Base-by-base conservation (phyloP, 2,113 vertebrate species). In the Cephalopterus ornatus region DNA sequence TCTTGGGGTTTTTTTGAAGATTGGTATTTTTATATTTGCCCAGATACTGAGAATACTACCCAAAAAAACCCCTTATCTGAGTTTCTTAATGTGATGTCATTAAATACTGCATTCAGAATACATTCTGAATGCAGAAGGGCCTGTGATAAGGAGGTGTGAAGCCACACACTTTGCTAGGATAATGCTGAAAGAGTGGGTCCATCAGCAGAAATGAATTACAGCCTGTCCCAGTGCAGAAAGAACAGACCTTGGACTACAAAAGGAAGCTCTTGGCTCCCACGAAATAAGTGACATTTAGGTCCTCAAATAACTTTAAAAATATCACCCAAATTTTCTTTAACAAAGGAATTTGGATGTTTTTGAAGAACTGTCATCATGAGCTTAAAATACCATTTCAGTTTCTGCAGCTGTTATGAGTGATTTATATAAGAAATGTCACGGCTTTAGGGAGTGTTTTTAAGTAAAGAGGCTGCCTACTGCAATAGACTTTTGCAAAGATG, bases 401-500 rank as follows among this genome's bases (percentile, higher is more conserved):
- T 80, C 49, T 79, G 56, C 32, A 65, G 33, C 35, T 68, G n/a
- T 56, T 82, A 71, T 6, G 17, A 89, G 22, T 82, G 76, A 93
- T 94, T 93, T 91, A 76, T 67, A 37, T 5, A 87, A 44, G 37
- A 90, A 93, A 62, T 72, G 7, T 42, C 76, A 73, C 37, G 47
- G 62, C 65, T 89, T 56, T 63, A 68, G 21, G 63, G 62, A 94
- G 8, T 26, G 13, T 63, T 77, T 95, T 73, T 74, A 71, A 84
- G 68, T 71, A 65, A 90, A 90, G 47, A 88, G n/a, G 11, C 58
- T 93, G 33, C 52, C 47, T 83, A 37, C 55, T 37, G 17, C 67
- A 93, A 93, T 21, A 92, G 72, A 93, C 37, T 89, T 94, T 47
- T 81, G 55, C 35, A 74, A 93, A 90, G 55, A 90, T 88, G 65